A percentile compares a stretch with the other conserved stretches of the same genome.
phyloP scores from a whole-genome alignment of 2,113 vertebrate species.

The Callipepla squamata region DNA sequence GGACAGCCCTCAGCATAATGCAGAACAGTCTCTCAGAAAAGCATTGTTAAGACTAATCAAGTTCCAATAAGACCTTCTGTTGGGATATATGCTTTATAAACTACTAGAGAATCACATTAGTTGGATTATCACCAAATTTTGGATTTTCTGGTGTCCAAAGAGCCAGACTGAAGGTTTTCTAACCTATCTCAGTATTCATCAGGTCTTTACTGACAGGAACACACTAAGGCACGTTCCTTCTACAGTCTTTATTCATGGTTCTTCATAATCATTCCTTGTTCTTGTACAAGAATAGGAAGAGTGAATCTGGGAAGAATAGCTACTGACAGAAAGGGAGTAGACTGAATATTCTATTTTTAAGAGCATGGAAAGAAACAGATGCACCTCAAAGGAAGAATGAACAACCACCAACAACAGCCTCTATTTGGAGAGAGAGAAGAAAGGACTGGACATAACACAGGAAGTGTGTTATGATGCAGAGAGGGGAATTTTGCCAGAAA shows the following conservation, averaged over 20 bases:
- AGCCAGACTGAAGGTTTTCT: background rate
- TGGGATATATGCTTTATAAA: background rate
- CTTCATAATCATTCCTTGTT: background rate
- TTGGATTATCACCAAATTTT: background rate
- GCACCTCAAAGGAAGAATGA: background rate
- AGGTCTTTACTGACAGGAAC: background rate
- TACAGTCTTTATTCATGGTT: background rate
- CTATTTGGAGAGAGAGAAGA: background rate
- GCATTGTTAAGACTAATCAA: background rate
- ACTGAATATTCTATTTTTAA: background rate
- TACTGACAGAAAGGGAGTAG: background rate
- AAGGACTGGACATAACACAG: accelerated
- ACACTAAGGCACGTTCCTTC: background rate
- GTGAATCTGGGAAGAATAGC: background rate
- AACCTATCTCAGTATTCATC: background rate
- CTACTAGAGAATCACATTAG: background rate
- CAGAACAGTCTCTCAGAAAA: background rate
- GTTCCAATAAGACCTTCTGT: background rate
- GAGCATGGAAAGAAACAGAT: background rate
- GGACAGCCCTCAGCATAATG: background rate
- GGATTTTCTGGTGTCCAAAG: background rate
- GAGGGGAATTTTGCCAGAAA: background rate
- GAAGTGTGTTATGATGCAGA: background rate
- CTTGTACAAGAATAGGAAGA: background rate
- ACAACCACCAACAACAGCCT: background rate